phyloP scores from a whole-genome alignment of 2,888 invertebrate genomes.

The Ceramica pisi region DNA sequence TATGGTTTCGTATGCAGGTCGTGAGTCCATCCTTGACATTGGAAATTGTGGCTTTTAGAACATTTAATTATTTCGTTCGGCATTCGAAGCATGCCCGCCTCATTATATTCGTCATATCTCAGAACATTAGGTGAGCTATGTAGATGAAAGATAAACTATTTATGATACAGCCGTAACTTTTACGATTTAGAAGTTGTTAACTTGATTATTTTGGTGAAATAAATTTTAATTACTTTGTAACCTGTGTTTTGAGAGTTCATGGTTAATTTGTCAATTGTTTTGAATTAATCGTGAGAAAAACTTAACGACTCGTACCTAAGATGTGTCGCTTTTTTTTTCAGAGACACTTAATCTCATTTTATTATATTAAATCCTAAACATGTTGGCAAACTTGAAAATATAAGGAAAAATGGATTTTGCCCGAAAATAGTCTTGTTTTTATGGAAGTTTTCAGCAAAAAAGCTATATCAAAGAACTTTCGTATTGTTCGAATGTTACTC shows the following conservation, averaged over 20 bases:
- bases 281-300: conserved; percentile 25
- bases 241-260: conserved; percentile 37
- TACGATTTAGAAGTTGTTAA: conserved; percentile 48
- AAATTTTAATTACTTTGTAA: conserved; percentile 43
- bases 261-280: conserved; percentile 48
- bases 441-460: not conserved
- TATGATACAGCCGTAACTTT: conserved; percentile 55
- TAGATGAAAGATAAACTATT: conserved; percentile 60
- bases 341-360: conserved; percentile 1
- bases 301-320: conserved; percentile 11
- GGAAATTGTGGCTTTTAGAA: conserved; percentile 56
- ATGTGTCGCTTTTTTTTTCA: conserved; percentile 4
- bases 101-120: conserved; percentile 61
- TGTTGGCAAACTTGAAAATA: not conserved
- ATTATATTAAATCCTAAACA: not conserved
- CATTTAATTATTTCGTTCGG: conserved; percentile 55
- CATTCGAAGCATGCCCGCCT: conserved; percentile 61
- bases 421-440: not conserved
- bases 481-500: not conserved
- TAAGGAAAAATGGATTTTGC: not conserved
- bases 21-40: conserved; percentile 59
- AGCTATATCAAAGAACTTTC: not conserved
- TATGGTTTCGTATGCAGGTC: conserved; percentile 54
- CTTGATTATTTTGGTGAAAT: conserved; percentile 54
- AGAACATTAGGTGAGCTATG: conserved; percentile 58